These are phyloP conservation scores for Ispidina lecontei DNA, from an alignment of 2,797 vertebrate genomes.

Conservation along the genomic window DNA sequence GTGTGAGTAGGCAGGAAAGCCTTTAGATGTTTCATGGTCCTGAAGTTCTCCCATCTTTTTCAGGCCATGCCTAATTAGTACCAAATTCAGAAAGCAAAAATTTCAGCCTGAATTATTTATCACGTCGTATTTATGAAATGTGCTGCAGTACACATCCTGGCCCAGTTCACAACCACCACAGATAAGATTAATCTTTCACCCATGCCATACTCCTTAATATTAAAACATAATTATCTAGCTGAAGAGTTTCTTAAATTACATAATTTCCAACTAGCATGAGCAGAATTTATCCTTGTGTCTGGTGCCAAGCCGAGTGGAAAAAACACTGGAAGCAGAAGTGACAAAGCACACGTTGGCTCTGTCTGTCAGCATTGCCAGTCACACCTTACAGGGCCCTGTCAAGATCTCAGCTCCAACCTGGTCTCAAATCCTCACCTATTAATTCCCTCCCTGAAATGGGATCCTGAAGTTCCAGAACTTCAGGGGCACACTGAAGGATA, in stretches of 20 bases:
- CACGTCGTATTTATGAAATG: conserved; percentile 42
- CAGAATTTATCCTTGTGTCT: conserved; percentile 32
- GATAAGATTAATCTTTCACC: conserved; percentile 32
- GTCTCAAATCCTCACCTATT: not conserved
- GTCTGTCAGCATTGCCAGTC: not conserved
- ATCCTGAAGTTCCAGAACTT: not conserved
- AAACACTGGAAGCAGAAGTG: not conserved
- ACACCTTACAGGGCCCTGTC: not conserved
- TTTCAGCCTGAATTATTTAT: conserved; percentile 66
- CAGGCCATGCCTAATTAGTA: conserved; percentile 67
- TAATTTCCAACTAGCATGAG: conserved; percentile 9
- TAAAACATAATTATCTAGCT: conserved; percentile 56
- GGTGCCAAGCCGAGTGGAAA: conserved; percentile 30
- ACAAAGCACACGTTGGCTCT: conserved; percentile 13
- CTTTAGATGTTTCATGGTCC: conserved; percentile 41
- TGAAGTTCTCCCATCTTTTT: conserved; percentile 70
- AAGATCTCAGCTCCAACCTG: not conserved
- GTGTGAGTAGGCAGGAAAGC: conserved; percentile 13
- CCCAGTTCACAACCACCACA: conserved; percentile 47
- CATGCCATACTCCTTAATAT: not conserved
- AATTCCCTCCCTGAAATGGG: not conserved
- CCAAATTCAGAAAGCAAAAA: conserved; percentile 34
- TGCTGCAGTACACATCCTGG: conserved; percentile 7
- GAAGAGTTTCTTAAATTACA: conserved; percentile 41
- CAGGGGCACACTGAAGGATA: not conserved